A percentile compares a stretch with the other conserved stretches of the same genome.
Evolutionary conservation across 2,797 vertebrate species (phyloP).

Genomic region (Vultur gryphus): DNA sequence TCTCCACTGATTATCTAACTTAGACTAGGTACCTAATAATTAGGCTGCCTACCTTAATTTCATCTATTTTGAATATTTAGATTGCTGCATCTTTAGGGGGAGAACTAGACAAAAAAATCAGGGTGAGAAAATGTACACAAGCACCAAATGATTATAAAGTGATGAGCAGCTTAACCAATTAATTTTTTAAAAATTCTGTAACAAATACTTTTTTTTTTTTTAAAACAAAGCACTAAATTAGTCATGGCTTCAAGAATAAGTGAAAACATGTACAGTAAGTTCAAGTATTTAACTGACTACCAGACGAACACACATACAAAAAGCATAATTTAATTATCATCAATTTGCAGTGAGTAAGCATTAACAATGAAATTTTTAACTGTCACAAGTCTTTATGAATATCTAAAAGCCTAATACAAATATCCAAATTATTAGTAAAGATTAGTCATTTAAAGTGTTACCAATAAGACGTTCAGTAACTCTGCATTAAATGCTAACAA

Average conservation of each 20-base stretch:
- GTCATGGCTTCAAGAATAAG: neutral
- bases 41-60: neutral
- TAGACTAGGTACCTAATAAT: neutral
- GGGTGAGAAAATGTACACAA: neutral
- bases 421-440: constrained; percentile 43
- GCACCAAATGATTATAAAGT: neutral
- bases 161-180: neutral
- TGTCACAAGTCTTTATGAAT: constrained; percentile 26
- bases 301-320: constrained; percentile 61
- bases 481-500: constrained; percentile 52
- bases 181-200: neutral
- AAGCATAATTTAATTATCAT: constrained; percentile 54
- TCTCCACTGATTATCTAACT: neutral
- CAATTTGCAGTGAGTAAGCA: constrained; percentile 17
- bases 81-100: neutral
- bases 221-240: neutral
- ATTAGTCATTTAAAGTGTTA: constrained; percentile 42
- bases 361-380: constrained; percentile 33
- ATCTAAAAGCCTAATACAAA: constrained; percentile 57
- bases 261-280: constrained; percentile 30
- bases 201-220: neutral
- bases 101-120: neutral
- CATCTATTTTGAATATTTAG: neutral
- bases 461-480: constrained; percentile 25
- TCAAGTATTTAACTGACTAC: constrained; percentile 42